phyloP scores from a whole-genome alignment of 2,888 invertebrate genomes.

The Limnephilus auricula region DNA sequence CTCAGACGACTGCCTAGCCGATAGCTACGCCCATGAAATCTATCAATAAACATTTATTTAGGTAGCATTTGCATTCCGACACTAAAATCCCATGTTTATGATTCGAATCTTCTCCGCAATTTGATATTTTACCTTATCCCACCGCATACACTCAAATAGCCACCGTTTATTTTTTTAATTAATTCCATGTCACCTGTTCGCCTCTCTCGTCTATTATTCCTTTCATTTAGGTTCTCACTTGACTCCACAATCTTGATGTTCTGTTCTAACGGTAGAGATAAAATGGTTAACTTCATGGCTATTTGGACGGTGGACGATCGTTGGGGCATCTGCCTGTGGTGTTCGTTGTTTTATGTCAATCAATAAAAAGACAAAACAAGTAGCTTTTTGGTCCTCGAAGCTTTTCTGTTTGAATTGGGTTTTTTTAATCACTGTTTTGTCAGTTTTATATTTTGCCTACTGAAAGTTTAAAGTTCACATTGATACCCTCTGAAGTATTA shows the following conservation, averaged over 20 bases:
- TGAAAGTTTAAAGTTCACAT: background rate
- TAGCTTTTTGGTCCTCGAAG: background rate
- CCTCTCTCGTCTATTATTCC: background rate
- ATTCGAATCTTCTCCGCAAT: background rate
- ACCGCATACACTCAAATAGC: background rate
- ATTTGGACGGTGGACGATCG: background rate
- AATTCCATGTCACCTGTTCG: background rate
- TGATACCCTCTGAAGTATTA: background rate
- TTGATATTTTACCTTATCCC: background rate
- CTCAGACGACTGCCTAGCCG: no score
- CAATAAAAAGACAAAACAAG: constrained; percentile 2
- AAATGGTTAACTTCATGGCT: constrained; percentile 2
- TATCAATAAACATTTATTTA: background rate
- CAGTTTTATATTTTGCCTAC: background rate
- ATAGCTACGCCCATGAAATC: background rate
- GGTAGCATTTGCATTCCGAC: background rate
- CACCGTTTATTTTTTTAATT: constrained; percentile 13
- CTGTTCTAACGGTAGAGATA: constrained; percentile 6
- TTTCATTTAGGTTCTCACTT: background rate
- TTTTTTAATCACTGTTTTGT: background rate
- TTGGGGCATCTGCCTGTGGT: background rate
- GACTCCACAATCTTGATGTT: background rate
- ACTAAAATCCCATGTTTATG: background rate
- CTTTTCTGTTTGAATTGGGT: background rate
- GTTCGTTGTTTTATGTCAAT: constrained; percentile 8